Evolutionary conservation across 2,888 invertebrate species (phyloP), one percentile per base, ranked within the genome.

Genomic region (Caenorhabditis plicata): DNA sequence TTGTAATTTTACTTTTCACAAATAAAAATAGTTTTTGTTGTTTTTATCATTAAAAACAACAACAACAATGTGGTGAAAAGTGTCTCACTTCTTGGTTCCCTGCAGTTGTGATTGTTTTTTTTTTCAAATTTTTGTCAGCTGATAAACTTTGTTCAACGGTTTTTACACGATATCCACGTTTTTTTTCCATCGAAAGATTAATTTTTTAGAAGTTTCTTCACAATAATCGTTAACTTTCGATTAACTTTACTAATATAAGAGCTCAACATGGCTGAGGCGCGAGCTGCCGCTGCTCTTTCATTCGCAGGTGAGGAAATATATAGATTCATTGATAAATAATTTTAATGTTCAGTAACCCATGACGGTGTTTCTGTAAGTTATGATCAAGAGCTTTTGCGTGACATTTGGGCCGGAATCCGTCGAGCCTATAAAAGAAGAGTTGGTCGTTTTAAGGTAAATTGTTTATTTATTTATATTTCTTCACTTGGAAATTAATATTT

Each of bases 341-440:
- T 8, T 17, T 4, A 9, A 19, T 33, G 35, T 58, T 35, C 52
- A 65, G 68, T 99, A 78, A 93, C 94, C 63, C 95, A 95, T 82
- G 98, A 98, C 82, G 98, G 98, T 71, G 91, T 95, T 86, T 91
- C 94, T 81, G 91, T 98, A 46, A 92, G 95, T 83, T 93, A 96
- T 82, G 95, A 99, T 82, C 87, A 92, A 55, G 95, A 98, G 84
- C 93, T 96, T 5, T 86, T 98, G 11, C 88, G 91, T 81, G 87
- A 95, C 41, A 91, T 98, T 40, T 93, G 93, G 91, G 88, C 90
- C 76, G 92, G 94, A 22, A 95, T 95, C 38, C 83, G 92, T 5
- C 86, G 95, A 40, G 94, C 95, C 1, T 95, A 94, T 92, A 93
- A 92, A 82, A 92, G 94, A 81, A 87, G 94, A 32, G 83, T 92